A percentile compares a stretch with the other conserved stretches of the same genome.
Evolutionary conservation across 2,888 invertebrate genomes (phyloP).

Genomic region (Philereme vetulata): DNA sequence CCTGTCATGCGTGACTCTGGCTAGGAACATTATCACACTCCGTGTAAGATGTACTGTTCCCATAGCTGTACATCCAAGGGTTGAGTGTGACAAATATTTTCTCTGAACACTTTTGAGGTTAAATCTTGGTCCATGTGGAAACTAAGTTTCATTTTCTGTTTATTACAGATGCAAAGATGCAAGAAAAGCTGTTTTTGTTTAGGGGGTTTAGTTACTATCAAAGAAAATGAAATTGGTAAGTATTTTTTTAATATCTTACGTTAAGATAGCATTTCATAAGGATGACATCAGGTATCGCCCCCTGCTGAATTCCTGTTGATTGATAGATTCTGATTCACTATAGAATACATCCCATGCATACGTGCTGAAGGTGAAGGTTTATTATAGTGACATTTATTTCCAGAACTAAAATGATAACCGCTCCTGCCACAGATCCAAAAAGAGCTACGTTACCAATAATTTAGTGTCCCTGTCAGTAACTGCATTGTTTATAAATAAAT

Average conservation of each 20-base stretch:
- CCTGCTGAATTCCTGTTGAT: slow-evolving; percentile 49
- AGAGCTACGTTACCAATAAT: no score
- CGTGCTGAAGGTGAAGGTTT: no score
- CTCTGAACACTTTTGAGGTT: slow-evolving; percentile 3
- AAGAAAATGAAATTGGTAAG: background rate
- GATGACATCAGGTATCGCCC: slow-evolving; percentile 47
- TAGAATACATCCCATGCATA: no score
- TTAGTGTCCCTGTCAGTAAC: no score
- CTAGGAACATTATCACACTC: slow-evolving; percentile 78
- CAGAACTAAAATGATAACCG: slow-evolving; percentile 1
- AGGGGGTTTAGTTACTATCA: background rate
- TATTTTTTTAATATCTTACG: no score
- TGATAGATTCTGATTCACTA: slow-evolving; percentile 38
- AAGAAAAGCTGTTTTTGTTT: no score
- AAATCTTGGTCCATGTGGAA: background rate
- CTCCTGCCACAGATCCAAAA: background rate
- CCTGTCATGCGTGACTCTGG: slow-evolving; percentile 76
- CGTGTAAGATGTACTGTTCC: slow-evolving; percentile 70
- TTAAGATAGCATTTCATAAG: slow-evolving; percentile 11
- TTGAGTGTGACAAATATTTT: slow-evolving; percentile 65
- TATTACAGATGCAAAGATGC: slow-evolving; percentile 7
- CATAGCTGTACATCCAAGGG: slow-evolving; percentile 70
- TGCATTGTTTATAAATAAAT: no score
- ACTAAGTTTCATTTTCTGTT: background rate
- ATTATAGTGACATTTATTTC: background rate